phyloP scores from a whole-genome alignment of 2,888 invertebrate genomes.

The Pseudococcus longispinus region DNA sequence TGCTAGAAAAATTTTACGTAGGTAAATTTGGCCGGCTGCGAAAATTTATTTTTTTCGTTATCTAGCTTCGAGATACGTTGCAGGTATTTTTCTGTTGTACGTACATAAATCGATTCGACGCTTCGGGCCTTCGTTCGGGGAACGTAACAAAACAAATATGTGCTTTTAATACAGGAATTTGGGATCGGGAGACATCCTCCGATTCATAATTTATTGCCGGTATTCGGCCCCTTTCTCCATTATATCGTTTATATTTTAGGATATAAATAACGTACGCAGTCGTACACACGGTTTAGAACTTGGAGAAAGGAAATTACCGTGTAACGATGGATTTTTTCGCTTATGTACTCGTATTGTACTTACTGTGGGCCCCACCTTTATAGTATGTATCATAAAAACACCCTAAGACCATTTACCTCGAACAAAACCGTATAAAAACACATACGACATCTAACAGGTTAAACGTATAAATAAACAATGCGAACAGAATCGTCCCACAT shows the following conservation, averaged over 20 bases:
- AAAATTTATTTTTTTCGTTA: not conserved
- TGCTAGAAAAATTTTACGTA: not conserved
- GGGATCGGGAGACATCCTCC: not conserved
- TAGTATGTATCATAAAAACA: not conserved
- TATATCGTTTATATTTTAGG: not conserved
- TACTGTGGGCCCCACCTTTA: not conserved
- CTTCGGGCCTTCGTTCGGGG: too few species aligned
- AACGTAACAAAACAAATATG: not conserved
- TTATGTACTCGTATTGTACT: not conserved
- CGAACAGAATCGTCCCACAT: not conserved
- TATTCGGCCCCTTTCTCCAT: not conserved
- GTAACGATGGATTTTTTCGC: not conserved
- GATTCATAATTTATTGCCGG: not conserved
- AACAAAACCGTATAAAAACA: not conserved
- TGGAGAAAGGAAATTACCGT: not conserved
- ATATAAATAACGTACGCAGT: not conserved
- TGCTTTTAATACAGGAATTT: not conserved
- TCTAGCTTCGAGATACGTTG: not conserved
- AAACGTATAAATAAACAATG: not conserved
- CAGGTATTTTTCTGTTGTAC: not conserved
- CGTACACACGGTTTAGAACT: not conserved
- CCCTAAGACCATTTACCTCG: not conserved
- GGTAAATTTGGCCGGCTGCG: not conserved
- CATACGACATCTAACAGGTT: conserved; percentile 1
- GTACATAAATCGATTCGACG: not conserved